These are phyloP conservation scores for Tiliqua scincoides DNA, from an alignment of 2,113 vertebrate species.

Conservation along the genomic window DNA sequence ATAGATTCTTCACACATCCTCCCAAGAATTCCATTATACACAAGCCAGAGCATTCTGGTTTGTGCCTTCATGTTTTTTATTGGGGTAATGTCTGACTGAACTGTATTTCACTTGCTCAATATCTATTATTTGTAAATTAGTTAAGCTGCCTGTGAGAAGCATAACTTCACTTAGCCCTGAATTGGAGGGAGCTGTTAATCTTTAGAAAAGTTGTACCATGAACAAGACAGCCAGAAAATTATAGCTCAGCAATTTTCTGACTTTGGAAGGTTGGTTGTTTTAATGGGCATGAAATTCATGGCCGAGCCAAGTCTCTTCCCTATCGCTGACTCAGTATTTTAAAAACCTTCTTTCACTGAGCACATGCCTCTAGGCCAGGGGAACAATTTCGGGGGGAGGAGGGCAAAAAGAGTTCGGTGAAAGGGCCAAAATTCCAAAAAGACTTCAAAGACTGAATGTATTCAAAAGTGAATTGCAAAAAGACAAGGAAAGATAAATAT, in stretches of 20 bases:
- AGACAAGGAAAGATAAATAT: neutral
- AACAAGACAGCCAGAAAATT: slow-evolving; percentile 30
- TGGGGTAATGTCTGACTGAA: slow-evolving; percentile 23
- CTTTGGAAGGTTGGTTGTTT: neutral
- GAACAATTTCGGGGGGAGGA: neutral
- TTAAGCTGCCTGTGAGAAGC: slow-evolving; percentile 20
- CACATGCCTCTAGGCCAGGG: neutral
- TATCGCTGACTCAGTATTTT: slow-evolving; percentile 17
- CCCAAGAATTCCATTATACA: neutral
- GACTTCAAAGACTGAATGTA: neutral
- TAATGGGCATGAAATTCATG: neutral
- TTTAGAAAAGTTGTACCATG: neutral
- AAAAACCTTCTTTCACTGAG: slow-evolving; percentile 1
- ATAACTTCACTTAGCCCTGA: slow-evolving; percentile 24
- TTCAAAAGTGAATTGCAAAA: neutral
- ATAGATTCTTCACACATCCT: slow-evolving; percentile 12
- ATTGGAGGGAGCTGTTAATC: slow-evolving; percentile 33
- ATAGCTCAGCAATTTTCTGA: slow-evolving; percentile 5
- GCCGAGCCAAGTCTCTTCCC: neutral
- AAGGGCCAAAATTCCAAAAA: neutral
- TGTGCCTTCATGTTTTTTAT: slow-evolving; percentile 26
- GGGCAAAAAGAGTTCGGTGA: neutral
- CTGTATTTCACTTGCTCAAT: slow-evolving; percentile 29
- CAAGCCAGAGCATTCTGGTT: slow-evolving; percentile 32
- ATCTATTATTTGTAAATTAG: slow-evolving; percentile 43